A percentile compares a stretch with the other conserved stretches of the same genome.
Evolutionary conservation across 2,888 invertebrate genomes (phyloP).

Genomic region (Leistus spinibarbis): DNA sequence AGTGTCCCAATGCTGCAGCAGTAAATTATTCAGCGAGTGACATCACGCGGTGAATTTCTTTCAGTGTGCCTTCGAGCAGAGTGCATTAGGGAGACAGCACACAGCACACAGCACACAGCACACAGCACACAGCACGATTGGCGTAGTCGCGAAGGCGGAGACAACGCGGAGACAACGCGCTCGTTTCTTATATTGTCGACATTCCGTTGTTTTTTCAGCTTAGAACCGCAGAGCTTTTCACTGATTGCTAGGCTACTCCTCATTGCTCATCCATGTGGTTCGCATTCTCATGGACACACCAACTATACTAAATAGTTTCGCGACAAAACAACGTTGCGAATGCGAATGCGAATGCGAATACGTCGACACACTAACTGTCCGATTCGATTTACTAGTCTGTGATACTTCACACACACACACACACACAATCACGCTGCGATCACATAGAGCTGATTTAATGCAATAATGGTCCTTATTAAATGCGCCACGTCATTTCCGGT

Average conservation of each 20-base stretch:
- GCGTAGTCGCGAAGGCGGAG: constrained; percentile 11
- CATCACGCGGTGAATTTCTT: neutral
- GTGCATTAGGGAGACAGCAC: neutral
- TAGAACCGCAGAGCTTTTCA: constrained; percentile 7
- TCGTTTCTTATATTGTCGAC: constrained; percentile 8
- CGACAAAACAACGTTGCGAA: constrained; percentile 22
- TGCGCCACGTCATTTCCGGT: constrained; percentile 51
- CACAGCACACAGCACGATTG: too few species aligned
- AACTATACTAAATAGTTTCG: neutral
- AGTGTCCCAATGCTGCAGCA: neutral
- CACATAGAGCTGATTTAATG: constrained; percentile 41
- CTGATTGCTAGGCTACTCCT: neutral
- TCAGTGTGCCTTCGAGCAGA: neutral
- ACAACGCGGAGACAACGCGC: constrained; percentile 1
- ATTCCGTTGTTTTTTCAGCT: neutral
- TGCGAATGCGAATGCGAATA: too few species aligned
- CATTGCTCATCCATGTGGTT: neutral
- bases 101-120: too few species aligned
- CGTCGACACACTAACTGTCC: constrained; percentile 12
- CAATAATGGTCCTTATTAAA: constrained; percentile 54
- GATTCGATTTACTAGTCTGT: constrained; percentile 16
- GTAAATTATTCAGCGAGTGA: neutral
- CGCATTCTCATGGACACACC: neutral
- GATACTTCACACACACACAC: neutral
- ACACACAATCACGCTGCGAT: neutral